Evolutionary conservation across 2,888 invertebrate species (phyloP).

Genomic region (Arctia plantaginis): DNA sequence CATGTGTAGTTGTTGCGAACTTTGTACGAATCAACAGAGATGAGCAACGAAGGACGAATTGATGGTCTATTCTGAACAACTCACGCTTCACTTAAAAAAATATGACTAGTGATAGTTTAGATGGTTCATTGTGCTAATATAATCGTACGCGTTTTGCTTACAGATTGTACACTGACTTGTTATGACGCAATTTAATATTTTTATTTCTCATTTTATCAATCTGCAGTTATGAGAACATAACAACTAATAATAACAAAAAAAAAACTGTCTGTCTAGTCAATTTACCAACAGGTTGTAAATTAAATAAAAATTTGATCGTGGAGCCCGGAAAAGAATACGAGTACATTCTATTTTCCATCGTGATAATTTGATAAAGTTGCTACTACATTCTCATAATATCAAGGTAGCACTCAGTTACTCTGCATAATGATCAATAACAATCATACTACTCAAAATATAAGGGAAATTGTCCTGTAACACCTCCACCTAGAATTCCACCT

Average conservation of each 20-base stretch:
- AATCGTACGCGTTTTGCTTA: not conserved
- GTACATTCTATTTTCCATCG: too few relatives aligned
- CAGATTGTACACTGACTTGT: not conserved
- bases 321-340: too few relatives aligned
- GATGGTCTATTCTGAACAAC: conserved; percentile 28
- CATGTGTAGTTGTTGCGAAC: conserved; percentile 46
- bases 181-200: not conserved
- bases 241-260: not conserved
- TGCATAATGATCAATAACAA: too few relatives aligned
- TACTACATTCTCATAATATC: too few relatives aligned
- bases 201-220: not conserved
- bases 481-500: too few relatives aligned
- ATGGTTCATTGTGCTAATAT: not conserved
- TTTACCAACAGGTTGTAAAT: not conserved
- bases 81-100: conserved; percentile 53
- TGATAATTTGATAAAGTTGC: too few relatives aligned
- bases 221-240: not conserved
- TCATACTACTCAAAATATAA: too few relatives aligned
- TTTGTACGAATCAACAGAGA: conserved; percentile 48
- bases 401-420: too few relatives aligned
- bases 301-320: not conserved
- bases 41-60: conserved; percentile 62
- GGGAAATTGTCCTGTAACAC: too few relatives aligned
- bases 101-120: conserved; percentile 29
- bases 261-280: not conserved